These are phyloP conservation scores for Aphelinus certus DNA, from an alignment of 1,140 invertebrate genomes.

Conservation along the genomic window DNA sequence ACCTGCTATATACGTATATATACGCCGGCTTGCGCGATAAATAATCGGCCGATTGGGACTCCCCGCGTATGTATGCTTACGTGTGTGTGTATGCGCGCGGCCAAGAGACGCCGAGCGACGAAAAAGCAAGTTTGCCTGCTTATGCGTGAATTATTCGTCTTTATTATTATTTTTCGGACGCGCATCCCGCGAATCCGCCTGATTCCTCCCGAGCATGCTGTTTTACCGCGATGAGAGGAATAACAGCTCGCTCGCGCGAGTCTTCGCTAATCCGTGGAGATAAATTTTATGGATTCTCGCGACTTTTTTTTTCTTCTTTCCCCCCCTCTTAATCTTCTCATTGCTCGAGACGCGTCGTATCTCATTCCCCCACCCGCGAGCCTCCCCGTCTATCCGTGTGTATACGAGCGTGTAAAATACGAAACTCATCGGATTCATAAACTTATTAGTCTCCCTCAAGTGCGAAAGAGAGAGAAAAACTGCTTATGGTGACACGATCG, in stretches of 20 bases:
- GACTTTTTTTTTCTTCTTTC: not conserved
- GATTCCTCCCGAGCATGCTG: not conserved
- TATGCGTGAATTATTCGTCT: constrained; percentile 31
- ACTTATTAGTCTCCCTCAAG: not conserved
- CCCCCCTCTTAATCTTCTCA: not conserved
- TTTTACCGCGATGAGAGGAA: constrained; percentile 32
- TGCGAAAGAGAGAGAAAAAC: too few species aligned
- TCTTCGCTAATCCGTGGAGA: constrained; percentile 21
- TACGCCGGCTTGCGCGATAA: constrained; percentile 15
- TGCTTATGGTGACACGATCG: too few species aligned
- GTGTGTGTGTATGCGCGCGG: too few species aligned
- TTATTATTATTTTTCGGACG: constrained; percentile 26
- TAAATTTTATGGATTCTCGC: constrained; percentile 22
- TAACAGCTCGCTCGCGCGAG: constrained; percentile 22
- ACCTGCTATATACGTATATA: not conserved
- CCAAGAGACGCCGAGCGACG: not conserved
- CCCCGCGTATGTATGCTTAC: too few species aligned
- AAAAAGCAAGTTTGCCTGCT: constrained; percentile 8
- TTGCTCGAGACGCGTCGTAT: not conserved
- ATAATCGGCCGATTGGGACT: constrained; percentile 27
- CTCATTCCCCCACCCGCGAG: not conserved
- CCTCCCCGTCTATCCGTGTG: not conserved
- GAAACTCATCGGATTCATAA: constrained; percentile 25
- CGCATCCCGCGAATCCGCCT: not conserved
- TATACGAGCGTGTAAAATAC: constrained; percentile 3